phyloP scores from a whole-genome alignment of 2,888 invertebrate genomes.

The Alloscopus bannaensis region DNA sequence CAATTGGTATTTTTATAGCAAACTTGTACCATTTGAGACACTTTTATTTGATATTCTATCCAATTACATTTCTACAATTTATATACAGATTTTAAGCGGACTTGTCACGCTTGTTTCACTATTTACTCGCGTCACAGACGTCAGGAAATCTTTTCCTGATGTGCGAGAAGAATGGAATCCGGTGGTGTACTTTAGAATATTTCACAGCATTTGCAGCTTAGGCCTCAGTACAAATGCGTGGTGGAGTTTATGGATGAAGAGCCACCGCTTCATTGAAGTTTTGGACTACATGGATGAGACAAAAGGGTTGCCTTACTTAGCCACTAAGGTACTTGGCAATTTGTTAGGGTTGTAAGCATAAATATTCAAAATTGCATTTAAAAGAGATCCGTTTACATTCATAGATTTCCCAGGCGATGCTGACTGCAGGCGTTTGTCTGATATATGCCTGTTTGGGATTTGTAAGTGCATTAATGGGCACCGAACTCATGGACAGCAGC shows the following conservation, averaged over 20 bases:
- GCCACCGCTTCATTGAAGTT: slow-evolving; percentile 36
- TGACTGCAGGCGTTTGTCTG: slow-evolving; percentile 18
- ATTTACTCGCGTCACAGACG: slow-evolving; percentile 40
- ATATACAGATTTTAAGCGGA: slow-evolving; percentile 19
- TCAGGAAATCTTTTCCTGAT: slow-evolving; percentile 35
- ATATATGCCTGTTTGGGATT: slow-evolving; percentile 38
- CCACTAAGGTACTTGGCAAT: slow-evolving; percentile 10
- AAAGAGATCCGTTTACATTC: slow-evolving; percentile 1
- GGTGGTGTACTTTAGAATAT: slow-evolving; percentile 44
- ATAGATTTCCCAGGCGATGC: slow-evolving; percentile 16
- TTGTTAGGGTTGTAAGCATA: not conserved
- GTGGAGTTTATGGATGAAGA: slow-evolving; percentile 48
- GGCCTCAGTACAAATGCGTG: slow-evolving; percentile 37
- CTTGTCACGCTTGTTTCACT: slow-evolving; percentile 22
- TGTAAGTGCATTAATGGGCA: slow-evolving; percentile 39
- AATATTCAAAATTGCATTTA: slow-evolving; percentile 2
- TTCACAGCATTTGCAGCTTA: slow-evolving; percentile 43
- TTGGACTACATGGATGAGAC: slow-evolving; percentile 45
- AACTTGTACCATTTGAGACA: no score
- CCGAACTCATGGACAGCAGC: slow-evolving; percentile 38
- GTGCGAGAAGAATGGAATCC: slow-evolving; percentile 44
- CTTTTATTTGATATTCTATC: no score
- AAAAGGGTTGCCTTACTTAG: slow-evolving; percentile 7
- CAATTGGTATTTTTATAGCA: slow-evolving; percentile 30
- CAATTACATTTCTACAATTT: not conserved